Evolutionary conservation across 1,140 invertebrate genomes (phyloP).

Genomic region (Lepidotrigona ventralis): DNA sequence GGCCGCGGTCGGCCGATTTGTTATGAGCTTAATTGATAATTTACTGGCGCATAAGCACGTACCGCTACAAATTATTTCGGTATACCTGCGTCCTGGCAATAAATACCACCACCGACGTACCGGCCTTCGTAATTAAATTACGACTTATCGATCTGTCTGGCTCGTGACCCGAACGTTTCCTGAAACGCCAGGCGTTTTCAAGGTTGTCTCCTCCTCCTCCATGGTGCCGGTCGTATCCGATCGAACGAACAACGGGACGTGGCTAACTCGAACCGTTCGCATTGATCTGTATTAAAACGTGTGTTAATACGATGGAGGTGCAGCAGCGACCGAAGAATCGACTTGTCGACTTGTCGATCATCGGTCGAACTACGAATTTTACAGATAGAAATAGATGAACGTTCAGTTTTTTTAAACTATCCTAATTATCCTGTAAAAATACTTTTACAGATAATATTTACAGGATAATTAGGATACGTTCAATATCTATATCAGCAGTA

Average conservation of each 20-base stretch:
- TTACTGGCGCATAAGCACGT: slow-evolving; percentile 37
- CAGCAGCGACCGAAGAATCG: background rate
- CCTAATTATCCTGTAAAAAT: too few relatives aligned
- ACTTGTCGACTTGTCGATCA: background rate
- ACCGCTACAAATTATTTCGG: slow-evolving; percentile 52
- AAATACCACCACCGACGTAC: slow-evolving; percentile 37
- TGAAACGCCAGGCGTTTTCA: background rate
- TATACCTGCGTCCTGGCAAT: slow-evolving; percentile 10
- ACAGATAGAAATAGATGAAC: background rate
- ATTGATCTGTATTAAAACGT: background rate
- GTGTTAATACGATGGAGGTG: background rate
- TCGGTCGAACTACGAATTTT: background rate
- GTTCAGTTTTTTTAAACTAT: too few relatives aligned
- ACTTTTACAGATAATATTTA: too few relatives aligned
- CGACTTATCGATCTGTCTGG: slow-evolving; percentile 53
- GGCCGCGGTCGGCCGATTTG: slow-evolving; percentile 31
- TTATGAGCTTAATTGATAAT: slow-evolving; percentile 58
- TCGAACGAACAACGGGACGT: background rate
- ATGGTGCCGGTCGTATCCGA: background rate
- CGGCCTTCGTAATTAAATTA: slow-evolving; percentile 54
- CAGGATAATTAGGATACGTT: too few relatives aligned
- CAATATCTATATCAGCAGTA: too few relatives aligned
- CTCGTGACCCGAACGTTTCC: slow-evolving; percentile 8
- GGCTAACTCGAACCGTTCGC: background rate
- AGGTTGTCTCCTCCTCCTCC: slow-evolving; percentile 2